Base-by-base conservation (phyloP, 2,113 vertebrate genomes). In the Halcyon senegalensis region DNA sequence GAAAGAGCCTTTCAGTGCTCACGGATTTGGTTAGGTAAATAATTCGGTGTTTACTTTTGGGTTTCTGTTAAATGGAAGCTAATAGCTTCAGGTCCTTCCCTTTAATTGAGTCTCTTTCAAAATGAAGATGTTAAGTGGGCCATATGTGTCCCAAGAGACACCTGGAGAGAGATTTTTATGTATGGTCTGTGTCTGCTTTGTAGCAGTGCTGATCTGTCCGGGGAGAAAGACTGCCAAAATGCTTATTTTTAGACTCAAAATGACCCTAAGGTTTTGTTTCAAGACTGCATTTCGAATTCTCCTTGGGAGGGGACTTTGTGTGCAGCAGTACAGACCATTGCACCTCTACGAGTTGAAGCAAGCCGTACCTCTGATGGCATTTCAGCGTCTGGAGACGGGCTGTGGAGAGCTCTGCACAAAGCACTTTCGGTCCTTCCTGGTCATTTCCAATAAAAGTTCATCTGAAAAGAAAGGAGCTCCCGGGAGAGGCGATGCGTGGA, bases 331-430 rank as follows among this genome's bases (percentile, higher is more conserved):
- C 50, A n/a, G n/a, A 33, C 68, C 46, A 2, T 73, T 46, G 1
- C 8, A 3, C 7, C 64, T 76, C 13, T 8, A 15, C 0, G 3
- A 14, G 35, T 28, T 31, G 60, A 79, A 92, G 63, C 0, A 1
- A 4, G 62, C 3, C 0, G 0, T 43, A 5, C 4, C 35, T 60
- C 37, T 69, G 31, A 14, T 84, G 80, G 37, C 25, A 1, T 62
- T 69, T 46, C 16, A 11, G 4, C n/a, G 33, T 7, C 58, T 91
- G 58, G 85, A 46, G 59, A n/a, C 1, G 5, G 37, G 19, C 24
- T 48, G 8, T 4, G n/a, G 75, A 69, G 31, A 43, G 24, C 17
- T 74, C 62, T 35, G n/a, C 7, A 1, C 13, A 30, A 28, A 50
- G 48, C 44, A 5, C 21, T 18, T 1, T 25, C 5, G 2, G 6